These are phyloP conservation scores for Sphinx pinastri DNA, from an alignment of 2,888 invertebrate species.

Conservation along the genomic window DNA sequence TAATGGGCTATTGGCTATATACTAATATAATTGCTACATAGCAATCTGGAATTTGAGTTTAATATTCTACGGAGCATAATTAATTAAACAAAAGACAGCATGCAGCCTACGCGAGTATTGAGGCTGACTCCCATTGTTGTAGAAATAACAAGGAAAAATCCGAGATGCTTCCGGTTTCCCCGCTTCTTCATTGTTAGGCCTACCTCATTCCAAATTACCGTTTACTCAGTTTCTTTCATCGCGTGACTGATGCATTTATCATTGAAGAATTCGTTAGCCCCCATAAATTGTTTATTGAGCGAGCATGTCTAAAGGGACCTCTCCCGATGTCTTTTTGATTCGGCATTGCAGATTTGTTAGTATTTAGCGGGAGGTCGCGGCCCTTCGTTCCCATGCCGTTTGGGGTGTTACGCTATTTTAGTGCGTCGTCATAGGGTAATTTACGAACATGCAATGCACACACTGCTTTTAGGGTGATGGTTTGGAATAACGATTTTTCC, in stretches of 20 bases:
- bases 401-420: constrained; percentile 83
- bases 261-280: constrained; percentile 64
- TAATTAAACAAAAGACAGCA: constrained; percentile 76
- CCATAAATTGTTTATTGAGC: constrained; percentile 77
- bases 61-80: constrained; percentile 77
- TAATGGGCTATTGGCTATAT: too few species aligned
- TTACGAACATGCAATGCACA: constrained; percentile 75
- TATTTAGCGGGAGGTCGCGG: constrained; percentile 70
- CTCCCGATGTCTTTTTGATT: constrained; percentile 79
- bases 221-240: constrained; percentile 69
- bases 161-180: constrained; percentile 65
- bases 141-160: constrained; percentile 75
- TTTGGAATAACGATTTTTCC: constrained; percentile 70
- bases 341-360: constrained; percentile 75
- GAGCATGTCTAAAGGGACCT: constrained; percentile 71
- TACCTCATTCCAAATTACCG: constrained; percentile 54
- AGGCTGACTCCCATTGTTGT: constrained; percentile 69
- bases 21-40: neutral
- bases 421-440: constrained; percentile 76
- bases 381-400: constrained; percentile 73
- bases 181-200: constrained; percentile 64
- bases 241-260: constrained; percentile 71
- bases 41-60: constrained; percentile 65
- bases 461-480: constrained; percentile 76
- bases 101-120: constrained; percentile 67